Evolutionary conservation across 2,113 vertebrate genomes (phyloP).

Genomic region (Pomatostomus ruficeps): DNA sequence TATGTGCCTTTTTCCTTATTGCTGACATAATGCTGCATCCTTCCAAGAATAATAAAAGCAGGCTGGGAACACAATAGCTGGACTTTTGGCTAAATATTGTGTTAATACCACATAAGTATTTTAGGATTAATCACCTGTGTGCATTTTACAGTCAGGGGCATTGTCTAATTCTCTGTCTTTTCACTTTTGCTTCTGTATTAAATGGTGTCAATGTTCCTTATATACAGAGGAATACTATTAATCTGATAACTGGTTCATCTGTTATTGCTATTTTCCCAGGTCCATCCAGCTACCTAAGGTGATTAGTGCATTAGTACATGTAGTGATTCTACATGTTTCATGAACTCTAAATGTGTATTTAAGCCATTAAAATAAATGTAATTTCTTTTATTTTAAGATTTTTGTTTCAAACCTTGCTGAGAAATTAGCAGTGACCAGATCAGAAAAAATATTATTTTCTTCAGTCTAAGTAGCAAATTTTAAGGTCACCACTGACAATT

Average conservation of each 20-base stretch:
- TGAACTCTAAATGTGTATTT: neutral
- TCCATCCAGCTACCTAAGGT: neutral
- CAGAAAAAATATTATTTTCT: neutral
- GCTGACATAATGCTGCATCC: slow-evolving; percentile 11
- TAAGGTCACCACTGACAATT: neutral
- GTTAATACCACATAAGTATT: neutral
- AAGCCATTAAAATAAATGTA: neutral
- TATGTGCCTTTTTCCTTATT: neutral
- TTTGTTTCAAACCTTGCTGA: neutral
- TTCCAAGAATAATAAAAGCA: slow-evolving; percentile 41
- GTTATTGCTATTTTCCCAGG: neutral
- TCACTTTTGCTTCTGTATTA: neutral
- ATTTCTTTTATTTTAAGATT: neutral
- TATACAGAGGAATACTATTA: neutral
- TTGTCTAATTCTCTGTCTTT: neutral
- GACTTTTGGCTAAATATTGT: neutral
- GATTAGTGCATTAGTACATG: neutral
- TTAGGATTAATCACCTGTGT: slow-evolving; percentile 3
- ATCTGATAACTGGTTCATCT: neutral
- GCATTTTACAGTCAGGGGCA: neutral
- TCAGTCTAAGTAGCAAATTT: neutral
- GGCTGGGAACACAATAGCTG: neutral
- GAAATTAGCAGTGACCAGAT: neutral
- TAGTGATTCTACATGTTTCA: neutral
- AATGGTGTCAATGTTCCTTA: neutral